Conservation (phyloP, 2,797 vertebrate genomes). For the Oryzias dopingdopingensis region DNA sequence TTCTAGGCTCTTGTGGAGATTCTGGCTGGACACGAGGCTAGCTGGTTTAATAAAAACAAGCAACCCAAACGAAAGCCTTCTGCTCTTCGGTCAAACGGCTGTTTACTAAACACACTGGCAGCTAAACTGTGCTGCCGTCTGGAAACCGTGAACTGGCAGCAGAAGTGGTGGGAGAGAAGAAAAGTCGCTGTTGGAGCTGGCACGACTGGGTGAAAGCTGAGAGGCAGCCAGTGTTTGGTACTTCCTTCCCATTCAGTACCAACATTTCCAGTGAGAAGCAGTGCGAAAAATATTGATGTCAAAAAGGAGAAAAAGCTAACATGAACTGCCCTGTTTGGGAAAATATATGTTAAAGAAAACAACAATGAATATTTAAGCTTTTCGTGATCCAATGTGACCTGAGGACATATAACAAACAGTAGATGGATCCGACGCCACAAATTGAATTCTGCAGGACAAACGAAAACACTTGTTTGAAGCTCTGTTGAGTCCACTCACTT, state of each 20-base stretch:
- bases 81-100: slow-evolving; percentile 37
- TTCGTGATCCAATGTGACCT: too few relatives aligned
- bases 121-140: slow-evolving; percentile 40
- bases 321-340: neutral
- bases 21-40: neutral
- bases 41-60: slow-evolving; percentile 20
- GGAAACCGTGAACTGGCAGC: slow-evolving; percentile 26
- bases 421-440: too few relatives aligned
- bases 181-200: slow-evolving; percentile 8
- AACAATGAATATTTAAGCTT: too few relatives aligned
- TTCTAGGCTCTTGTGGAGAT: too few relatives aligned
- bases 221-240: slow-evolving; percentile 23
- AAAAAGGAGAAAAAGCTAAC: neutral
- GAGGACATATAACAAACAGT: too few relatives aligned
- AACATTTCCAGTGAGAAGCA: neutral
- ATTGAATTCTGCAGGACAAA: too few relatives aligned
- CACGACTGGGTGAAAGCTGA: slow-evolving; percentile 4
- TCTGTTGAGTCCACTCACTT: too few relatives aligned
- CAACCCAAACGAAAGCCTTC: slow-evolving; percentile 32
- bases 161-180: slow-evolving; percentile 7
- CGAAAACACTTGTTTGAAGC: too few relatives aligned
- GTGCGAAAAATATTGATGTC: neutral
- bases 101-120: slow-evolving; percentile 43
- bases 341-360: too few relatives aligned
- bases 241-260: slow-evolving; percentile 25